Conservation (phyloP, 2,113 vertebrate genomes). For the Ceratotherium simum region DNA sequence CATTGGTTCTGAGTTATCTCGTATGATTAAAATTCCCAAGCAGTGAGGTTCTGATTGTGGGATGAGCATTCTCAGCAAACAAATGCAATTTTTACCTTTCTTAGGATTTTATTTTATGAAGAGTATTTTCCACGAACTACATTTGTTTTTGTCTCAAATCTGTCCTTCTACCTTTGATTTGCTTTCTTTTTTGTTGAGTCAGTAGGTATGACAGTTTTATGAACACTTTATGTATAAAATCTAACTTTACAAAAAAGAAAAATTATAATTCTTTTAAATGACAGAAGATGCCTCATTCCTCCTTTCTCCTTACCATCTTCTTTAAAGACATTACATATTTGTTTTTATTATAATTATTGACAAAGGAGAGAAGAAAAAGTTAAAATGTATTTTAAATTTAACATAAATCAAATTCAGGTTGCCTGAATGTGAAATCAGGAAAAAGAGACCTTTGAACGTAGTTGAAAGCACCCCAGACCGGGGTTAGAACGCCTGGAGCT, state of each 20-base stretch:
- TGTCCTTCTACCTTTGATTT: constrained; percentile 25
- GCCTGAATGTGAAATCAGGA: neutral
- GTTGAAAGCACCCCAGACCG: neutral
- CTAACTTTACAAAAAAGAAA: neutral
- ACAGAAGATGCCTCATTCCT: neutral
- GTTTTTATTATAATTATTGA: neutral
- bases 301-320: neutral
- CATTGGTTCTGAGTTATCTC: neutral
- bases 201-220: neutral
- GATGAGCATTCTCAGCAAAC: neutral
- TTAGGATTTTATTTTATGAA: constrained; percentile 27
- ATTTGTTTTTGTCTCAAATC: neutral
- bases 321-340: neutral
- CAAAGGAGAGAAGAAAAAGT: neutral
- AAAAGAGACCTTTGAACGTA: neutral
- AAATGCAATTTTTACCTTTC: neutral
- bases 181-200: neutral
- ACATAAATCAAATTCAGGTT: neutral
- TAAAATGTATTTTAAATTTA: neutral
- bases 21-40: neutral
- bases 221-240: neutral
- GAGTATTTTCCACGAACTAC: neutral
- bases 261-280: neutral
- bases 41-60: neutral
- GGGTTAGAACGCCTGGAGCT: neutral